These are phyloP conservation scores for Altica lythri DNA, from an alignment of 2,888 invertebrate species.

Conservation along the genomic window DNA sequence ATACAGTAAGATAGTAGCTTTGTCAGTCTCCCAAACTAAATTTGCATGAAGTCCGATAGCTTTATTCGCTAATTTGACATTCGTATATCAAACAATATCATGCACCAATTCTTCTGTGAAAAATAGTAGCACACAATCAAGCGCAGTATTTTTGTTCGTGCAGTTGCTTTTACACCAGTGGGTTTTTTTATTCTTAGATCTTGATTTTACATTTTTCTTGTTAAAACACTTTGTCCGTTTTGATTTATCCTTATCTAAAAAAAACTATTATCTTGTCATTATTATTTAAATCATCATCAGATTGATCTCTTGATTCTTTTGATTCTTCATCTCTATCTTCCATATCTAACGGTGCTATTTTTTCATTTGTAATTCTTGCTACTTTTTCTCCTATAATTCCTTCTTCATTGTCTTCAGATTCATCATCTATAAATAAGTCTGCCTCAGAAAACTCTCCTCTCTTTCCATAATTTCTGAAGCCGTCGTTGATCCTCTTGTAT, in stretches of 20 bases:
- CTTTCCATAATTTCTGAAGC: background rate
- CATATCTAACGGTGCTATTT: too few species aligned
- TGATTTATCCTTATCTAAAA: background rate
- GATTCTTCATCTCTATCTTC: too few species aligned
- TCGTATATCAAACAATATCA: background rate
- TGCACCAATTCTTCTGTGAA: background rate
- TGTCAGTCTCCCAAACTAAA: background rate
- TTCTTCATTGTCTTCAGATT: background rate
- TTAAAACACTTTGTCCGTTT: too few species aligned
- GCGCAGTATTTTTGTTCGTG: background rate
- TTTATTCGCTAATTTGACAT: background rate
- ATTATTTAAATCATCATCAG: background rate
- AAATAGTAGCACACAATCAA: too few species aligned
- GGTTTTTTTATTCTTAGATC: background rate
- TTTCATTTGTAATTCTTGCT: background rate
- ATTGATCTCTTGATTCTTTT: background rate
- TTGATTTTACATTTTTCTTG: too few species aligned
- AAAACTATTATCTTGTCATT: background rate
- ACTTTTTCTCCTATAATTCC: background rate
- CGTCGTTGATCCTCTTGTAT: background rate
- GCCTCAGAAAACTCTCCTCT: too few species aligned
- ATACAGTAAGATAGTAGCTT: background rate
- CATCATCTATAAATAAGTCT: too few species aligned
- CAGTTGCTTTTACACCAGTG: background rate
- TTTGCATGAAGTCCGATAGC: background rate